Evolutionary conservation across 2,113 vertebrate genomes (phyloP), one percentile per base, ranked within the genome.

Genomic region (Anser brachyrhynchus): DNA sequence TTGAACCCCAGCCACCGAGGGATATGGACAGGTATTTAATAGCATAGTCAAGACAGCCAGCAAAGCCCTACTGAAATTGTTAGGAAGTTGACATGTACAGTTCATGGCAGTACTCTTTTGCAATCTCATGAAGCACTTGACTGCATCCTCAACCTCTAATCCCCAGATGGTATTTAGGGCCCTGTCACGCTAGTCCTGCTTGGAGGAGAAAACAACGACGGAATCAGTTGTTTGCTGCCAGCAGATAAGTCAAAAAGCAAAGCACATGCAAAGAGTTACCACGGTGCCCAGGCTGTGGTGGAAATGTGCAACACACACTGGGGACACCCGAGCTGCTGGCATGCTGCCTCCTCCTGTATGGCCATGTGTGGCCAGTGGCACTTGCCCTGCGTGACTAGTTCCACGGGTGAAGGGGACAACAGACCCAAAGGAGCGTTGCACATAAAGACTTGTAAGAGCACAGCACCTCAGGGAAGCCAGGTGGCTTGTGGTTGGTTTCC

Each of bases 301-400:
- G 35, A 41, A 89, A 61, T 13, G 13, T 31, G 35, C 0, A 3
- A 43, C 29, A 3, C 3, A 15, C 0, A 1, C 23, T 1, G 9
- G n/a, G 28, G 39, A 43, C 12, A 10, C 52, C n/a, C 13, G 51
- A 18, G 41, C 21, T 69, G 39, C 77, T 46, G 62, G 57, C 29
- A 12, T 7, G 20, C 37, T 77, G 59, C 61, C 62, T 64, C 25
- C 26, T 89, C 28, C 22, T 4, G 0, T 14, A 10, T 19, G 41
- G 69, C 35, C 41, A 21, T 31, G 4, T 9, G 11, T 25, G 23
- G 37, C 51, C 59, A 14, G 5, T 5, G 51, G 51, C 35, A 22
- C 49, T 39, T 20, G 13, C 29, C 39, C 19, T 31, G 10, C 9
- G 3, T 22, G 55, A 8, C 59, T 37, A 7, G 77, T 84, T 31